A percentile compares a stretch with the other conserved stretches of the same genome.
Evolutionary conservation across 1,140 invertebrate genomes (phyloP).

Genomic region (Zaprionus taronus): DNA sequence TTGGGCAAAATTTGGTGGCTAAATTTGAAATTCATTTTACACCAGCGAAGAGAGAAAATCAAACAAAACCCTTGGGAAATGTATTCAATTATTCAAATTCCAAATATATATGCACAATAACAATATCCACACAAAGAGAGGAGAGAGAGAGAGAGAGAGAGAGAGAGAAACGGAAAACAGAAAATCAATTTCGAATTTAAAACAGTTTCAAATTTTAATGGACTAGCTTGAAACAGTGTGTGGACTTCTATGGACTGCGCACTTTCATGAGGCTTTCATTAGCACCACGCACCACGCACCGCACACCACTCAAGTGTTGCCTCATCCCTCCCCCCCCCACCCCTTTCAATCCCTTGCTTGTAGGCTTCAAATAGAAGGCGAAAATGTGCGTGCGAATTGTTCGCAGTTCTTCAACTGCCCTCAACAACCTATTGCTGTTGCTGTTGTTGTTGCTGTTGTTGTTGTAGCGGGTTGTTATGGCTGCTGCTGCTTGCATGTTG

Average conservation of each 20-base stretch:
- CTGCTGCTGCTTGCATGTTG: slow-evolving; percentile 67
- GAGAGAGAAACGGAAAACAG: neutral
- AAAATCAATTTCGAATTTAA: slow-evolving; percentile 54
- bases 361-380: slow-evolving; percentile 37
- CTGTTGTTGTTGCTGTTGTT: slow-evolving; percentile 54
- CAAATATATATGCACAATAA: slow-evolving; percentile 18
- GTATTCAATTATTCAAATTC: slow-evolving; percentile 31
- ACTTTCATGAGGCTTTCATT: slow-evolving; percentile 46
- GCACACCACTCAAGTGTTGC: slow-evolving; percentile 16
- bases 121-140: neutral
- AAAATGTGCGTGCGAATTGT: slow-evolving; percentile 72
- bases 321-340: neutral
- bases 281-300: slow-evolving; percentile 30
- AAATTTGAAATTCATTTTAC: slow-evolving; percentile 19
- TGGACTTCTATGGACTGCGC: slow-evolving; percentile 29
- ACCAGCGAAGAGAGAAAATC: neutral
- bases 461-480: slow-evolving; percentile 30
- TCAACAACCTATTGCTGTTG: slow-evolving; percentile 61
- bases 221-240: slow-evolving; percentile 27
- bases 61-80: slow-evolving; percentile 21
- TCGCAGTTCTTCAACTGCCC: slow-evolving; percentile 45
- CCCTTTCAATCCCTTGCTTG: neutral
- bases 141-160: neutral
- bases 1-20: neutral
- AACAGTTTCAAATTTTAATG: slow-evolving; percentile 47